Evolutionary conservation across 1,140 invertebrate species (phyloP).

Genomic region (Ceratina calcarata): DNA sequence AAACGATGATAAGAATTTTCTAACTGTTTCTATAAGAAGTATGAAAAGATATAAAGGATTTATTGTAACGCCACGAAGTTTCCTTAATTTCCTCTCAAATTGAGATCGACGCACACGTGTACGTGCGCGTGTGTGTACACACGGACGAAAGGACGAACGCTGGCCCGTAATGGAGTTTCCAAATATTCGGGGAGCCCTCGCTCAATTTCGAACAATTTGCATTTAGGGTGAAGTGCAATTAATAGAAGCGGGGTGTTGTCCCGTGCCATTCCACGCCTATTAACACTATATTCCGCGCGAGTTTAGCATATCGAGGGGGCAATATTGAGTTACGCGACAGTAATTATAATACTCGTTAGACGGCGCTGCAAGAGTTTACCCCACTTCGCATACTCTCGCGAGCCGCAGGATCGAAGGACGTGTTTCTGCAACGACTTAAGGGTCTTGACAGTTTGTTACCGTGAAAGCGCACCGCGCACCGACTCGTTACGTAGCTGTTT

Average conservation of each 20-base stretch:
- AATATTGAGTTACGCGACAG: slow-evolving; percentile 78
- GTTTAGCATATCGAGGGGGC: slow-evolving; percentile 78
- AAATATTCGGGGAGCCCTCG: slow-evolving; percentile 81
- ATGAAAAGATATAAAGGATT: too few species aligned
- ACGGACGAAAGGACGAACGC: slow-evolving; percentile 74
- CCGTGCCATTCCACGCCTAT: slow-evolving; percentile 78
- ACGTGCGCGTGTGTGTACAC: background rate
- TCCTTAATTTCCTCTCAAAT: slow-evolving; percentile 13
- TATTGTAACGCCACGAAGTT: background rate
- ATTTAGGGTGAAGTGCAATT: slow-evolving; percentile 81
- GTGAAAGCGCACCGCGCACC: slow-evolving; percentile 13
- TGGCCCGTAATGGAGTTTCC: slow-evolving; percentile 80
- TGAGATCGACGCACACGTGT: slow-evolving; percentile 10
- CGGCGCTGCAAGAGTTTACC: slow-evolving; percentile 67
- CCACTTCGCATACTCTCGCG: slow-evolving; percentile 55
- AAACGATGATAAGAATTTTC: too few species aligned
- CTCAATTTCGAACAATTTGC: slow-evolving; percentile 81
- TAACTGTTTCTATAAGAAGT: too few species aligned
- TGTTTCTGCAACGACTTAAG: slow-evolving; percentile 42
- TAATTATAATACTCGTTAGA: slow-evolving; percentile 80
- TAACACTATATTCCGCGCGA: slow-evolving; percentile 79
- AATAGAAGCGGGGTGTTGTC: slow-evolving; percentile 80
- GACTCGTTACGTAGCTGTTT: background rate
- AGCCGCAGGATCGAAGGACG: slow-evolving; percentile 60
- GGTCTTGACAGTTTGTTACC: slow-evolving; percentile 47